A percentile compares a stretch with the other conserved stretches of the same genome.
phyloP scores from a whole-genome alignment of 2,888 invertebrate genomes.

The Pachliopta kotzebuea region DNA sequence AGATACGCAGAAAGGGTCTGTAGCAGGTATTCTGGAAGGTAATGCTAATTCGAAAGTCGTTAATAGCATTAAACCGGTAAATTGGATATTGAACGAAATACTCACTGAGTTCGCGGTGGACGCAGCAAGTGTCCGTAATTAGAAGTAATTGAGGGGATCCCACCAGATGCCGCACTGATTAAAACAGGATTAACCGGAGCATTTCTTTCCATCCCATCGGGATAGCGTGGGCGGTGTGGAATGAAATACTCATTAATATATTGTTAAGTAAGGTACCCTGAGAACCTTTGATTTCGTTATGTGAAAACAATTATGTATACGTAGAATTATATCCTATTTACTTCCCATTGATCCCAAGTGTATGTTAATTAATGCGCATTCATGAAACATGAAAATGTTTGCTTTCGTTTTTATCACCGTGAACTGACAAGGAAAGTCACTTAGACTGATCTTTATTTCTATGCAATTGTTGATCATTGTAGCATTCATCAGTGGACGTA shows the following conservation, averaged over 20 bases:
- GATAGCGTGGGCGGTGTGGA: conserved; percentile 13
- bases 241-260: conserved; percentile 23
- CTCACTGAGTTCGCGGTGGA: conserved; percentile 65
- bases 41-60: conserved; percentile 62
- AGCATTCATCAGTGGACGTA: too few species aligned
- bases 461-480: too few species aligned
- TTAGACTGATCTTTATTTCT: too few species aligned
- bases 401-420: too few species aligned
- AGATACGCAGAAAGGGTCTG: too few species aligned
- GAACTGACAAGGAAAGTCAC: too few species aligned
- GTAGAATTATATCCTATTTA: not conserved
- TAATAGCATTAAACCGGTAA: conserved; percentile 69
- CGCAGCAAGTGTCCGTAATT: conserved; percentile 70
- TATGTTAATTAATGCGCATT: not conserved
- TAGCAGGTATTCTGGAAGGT: conserved; percentile 36
- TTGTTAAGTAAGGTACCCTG: conserved; percentile 10
- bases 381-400: not conserved
- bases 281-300: conserved; percentile 1
- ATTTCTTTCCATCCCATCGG: conserved; percentile 39
- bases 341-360: too few species aligned
- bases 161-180: conserved; percentile 53
- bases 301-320: not conserved
- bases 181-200: conserved; percentile 65
- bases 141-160: conserved; percentile 69
- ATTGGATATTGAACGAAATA: conserved; percentile 73